These are phyloP conservation scores for Atta colombica DNA, from an alignment of 1,140 invertebrate genomes.

Conservation along the genomic window DNA sequence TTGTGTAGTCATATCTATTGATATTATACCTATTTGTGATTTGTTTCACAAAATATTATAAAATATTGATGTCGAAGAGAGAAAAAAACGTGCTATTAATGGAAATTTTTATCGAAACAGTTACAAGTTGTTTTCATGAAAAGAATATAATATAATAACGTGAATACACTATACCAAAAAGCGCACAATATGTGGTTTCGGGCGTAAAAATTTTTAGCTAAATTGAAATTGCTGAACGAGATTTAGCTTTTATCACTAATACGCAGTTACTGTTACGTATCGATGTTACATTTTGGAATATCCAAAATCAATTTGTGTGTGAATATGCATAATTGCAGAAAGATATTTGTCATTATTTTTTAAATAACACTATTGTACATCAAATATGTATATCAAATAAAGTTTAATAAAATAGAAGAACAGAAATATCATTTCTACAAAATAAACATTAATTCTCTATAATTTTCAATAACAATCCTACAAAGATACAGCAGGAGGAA, in stretches of 20 bases:
- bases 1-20: not conserved
- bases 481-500: not conserved
- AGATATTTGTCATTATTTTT: not conserved
- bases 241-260: slow-evolving; percentile 45
- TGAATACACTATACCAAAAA: not conserved
- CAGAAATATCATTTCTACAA: not conserved
- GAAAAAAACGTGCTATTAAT: slow-evolving; percentile 6
- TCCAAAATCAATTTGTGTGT: slow-evolving; percentile 9
- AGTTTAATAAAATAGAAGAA: not conserved
- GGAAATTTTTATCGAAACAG: slow-evolving; percentile 43
- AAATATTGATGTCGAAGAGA: not conserved
- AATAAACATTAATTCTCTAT: not conserved
- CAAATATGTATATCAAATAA: not conserved
- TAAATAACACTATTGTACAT: not conserved
- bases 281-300: not conserved
- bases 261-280: slow-evolving; percentile 11
- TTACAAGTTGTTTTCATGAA: slow-evolving; percentile 28
- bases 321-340: not conserved
- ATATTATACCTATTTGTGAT: not conserved
- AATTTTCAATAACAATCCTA: not conserved
- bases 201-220: slow-evolving; percentile 51
- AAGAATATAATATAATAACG: slow-evolving; percentile 25
- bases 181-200: slow-evolving; percentile 23
- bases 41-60: not conserved
- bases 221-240: slow-evolving; percentile 44